Percentiles rank a stretch among this genome's conserved stretches.
Conservation (phyloP, 2,113 vertebrate species). For the Junco hyemalis region DNA sequence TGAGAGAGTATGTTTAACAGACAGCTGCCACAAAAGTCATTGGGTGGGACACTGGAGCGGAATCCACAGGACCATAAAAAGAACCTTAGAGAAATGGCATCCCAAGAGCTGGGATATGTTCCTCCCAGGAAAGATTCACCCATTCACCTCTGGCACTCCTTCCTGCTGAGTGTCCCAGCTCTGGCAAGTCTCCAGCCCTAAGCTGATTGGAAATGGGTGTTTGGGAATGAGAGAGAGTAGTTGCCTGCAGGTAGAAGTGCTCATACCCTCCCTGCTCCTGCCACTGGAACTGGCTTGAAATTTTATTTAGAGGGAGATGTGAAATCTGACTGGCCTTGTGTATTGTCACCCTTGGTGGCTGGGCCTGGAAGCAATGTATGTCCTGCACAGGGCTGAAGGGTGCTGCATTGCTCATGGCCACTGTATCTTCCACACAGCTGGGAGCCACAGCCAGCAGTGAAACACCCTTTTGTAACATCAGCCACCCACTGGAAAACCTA, state of each 20-base stretch:
- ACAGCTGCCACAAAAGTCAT: constrained; percentile 82
- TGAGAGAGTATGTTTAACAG: constrained; percentile 75
- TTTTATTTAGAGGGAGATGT: not conserved
- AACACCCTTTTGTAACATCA: not conserved
- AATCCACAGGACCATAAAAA: not conserved
- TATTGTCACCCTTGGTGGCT: not conserved
- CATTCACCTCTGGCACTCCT: not conserved
- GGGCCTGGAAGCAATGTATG: not conserved
- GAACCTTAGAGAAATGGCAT: not conserved
- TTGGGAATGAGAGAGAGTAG: fast-evolving
- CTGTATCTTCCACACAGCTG: not conserved
- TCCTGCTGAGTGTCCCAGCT: not conserved
- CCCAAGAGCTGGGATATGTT: not conserved
- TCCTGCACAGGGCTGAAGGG: not conserved
- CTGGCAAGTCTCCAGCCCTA: fast-evolving
- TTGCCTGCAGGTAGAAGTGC: not conserved
- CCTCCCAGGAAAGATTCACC: not conserved
- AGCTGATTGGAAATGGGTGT: not conserved
- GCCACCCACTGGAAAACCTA: not conserved
- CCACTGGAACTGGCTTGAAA: not conserved
- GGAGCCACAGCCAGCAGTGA: not conserved
- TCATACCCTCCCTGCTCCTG: not conserved
- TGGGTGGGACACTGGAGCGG: constrained; percentile 55
- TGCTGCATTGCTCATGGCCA: not conserved
- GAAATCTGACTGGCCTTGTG: not conserved